Base-by-base conservation (phyloP, 2,888 invertebrate genomes). In the Acrocyrtus sp. region DNA sequence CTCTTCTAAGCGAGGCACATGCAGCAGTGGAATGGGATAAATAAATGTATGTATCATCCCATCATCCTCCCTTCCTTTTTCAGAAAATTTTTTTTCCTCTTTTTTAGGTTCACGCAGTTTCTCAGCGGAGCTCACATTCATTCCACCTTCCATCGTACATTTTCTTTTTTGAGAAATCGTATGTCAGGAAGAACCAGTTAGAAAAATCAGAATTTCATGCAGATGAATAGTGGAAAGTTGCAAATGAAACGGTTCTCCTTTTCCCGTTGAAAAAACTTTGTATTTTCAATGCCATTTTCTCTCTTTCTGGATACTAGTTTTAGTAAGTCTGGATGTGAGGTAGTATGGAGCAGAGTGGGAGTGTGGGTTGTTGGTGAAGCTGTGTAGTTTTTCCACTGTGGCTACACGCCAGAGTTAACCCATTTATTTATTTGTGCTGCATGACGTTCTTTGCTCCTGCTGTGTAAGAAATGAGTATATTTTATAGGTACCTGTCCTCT, bases 121-220 rank as follows among this genome's bases (percentile, higher is more conserved):
- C 34, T 34, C 34, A 34, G n/a, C 34, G 34, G 6, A 34, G 34
- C 34, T 34, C 34, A 34, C 34, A 5, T 34, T 34, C 34, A 34
- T 12, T 34, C 5, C 34, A 19, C 62, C 29, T 41, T 50, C 41
- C 34, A 8, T 51, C 2, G n/a, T n/a, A 47, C 57, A 57, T 57
- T 66, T 66, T 26, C 34, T 34, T 48, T 21, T 21, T 22, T 62
- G 74, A 77, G 65, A 76, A 77, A 75, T 72, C 68, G 76, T 76
- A 69, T 75, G 76, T 75, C 75, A 78, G 62, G 63, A 76, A 54
- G 50, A 63, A n/a, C 53, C 53, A 27, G 65, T 58, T 68, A 76
- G 76, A 76, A 76, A 77, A 76, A 79, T 79, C 74, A 75, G 74
- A 73, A 76, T 79, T 77, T 77, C 77, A 79, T 79, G 76, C 72